A percentile compares a stretch with the other conserved stretches of the same genome.
phyloP scores from a whole-genome alignment of 1,140 invertebrate genomes.

The Globodera rostochiensis region DNA sequence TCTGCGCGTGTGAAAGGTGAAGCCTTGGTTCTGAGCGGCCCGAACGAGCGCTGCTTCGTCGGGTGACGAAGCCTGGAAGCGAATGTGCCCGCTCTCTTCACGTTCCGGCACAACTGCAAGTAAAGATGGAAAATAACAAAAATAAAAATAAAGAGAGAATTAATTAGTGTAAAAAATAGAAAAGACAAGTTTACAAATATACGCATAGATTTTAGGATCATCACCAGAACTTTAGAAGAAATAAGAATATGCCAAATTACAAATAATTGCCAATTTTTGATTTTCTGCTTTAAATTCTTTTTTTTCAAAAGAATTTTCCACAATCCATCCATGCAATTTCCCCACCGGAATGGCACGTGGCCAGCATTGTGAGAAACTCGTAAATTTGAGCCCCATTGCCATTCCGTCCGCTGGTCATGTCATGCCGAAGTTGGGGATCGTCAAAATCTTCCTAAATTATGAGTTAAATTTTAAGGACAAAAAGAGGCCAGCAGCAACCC shows the following conservation, averaged over 20 bases:
- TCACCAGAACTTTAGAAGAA: too few species aligned
- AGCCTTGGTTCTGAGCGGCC: conserved; percentile 84
- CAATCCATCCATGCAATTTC: too few species aligned
- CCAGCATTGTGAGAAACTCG: conserved; percentile 85
- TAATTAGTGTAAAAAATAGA: too few species aligned
- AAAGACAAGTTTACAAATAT: too few species aligned
- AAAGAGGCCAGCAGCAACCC: neutral
- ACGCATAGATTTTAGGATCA: too few species aligned
- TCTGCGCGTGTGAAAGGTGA: conserved; percentile 84
- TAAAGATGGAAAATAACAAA: neutral
- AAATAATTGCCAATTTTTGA: too few species aligned
- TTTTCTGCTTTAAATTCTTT: too few species aligned
- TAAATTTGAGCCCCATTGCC: conserved; percentile 68
- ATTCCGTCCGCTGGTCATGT: conserved; percentile 36
- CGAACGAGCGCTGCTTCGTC: conserved; percentile 93
- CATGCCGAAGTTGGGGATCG: conserved; percentile 47
- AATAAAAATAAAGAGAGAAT: too few species aligned
- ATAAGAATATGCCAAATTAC: too few species aligned
- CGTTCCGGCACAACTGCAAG: conserved; percentile 84
- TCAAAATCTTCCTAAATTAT: conserved; percentile 47
- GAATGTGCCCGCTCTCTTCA: conserved; percentile 66
- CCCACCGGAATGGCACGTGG: conserved; percentile 86
- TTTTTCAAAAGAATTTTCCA: too few species aligned
- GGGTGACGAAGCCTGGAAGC: conserved; percentile 93
- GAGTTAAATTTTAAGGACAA: neutral